Conservation (phyloP, 2,113 vertebrate species). For the Grus americana region DNA sequence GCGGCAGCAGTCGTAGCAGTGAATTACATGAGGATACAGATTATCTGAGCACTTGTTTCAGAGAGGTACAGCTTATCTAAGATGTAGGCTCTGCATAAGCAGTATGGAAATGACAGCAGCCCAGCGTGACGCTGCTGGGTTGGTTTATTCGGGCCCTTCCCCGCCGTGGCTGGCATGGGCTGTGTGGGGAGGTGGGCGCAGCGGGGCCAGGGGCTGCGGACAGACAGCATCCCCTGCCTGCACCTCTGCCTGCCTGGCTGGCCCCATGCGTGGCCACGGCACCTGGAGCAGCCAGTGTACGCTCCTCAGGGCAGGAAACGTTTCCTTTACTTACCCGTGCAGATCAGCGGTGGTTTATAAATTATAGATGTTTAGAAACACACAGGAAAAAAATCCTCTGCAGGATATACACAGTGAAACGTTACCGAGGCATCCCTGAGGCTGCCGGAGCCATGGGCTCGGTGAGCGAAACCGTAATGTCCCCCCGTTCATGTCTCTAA, state of each 20-base stretch:
- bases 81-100: neutral
- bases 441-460: constrained; percentile 35
- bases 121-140: neutral
- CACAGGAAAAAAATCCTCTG: neutral
- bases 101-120: neutral
- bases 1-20: neutral
- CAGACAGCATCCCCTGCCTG: neutral
- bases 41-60: constrained; percentile 15
- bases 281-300: neutral
- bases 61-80: neutral
- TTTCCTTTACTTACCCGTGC: constrained; percentile 24
- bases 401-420: neutral
- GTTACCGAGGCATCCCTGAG: constrained; percentile 19
- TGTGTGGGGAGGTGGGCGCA: neutral
- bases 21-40: constrained; percentile 1
- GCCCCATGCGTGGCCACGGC: fast-evolving
- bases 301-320: neutral
- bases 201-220: fast-evolving
- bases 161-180: fast-evolving
- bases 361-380: constrained; percentile 44
- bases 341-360: constrained; percentile 21
- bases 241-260: neutral
- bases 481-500: constrained; percentile 53
- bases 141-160: neutral
- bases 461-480: neutral